phyloP scores from a whole-genome alignment of 2,113 vertebrate species.

The Sinocyclocheilus maitianheensis region DNA sequence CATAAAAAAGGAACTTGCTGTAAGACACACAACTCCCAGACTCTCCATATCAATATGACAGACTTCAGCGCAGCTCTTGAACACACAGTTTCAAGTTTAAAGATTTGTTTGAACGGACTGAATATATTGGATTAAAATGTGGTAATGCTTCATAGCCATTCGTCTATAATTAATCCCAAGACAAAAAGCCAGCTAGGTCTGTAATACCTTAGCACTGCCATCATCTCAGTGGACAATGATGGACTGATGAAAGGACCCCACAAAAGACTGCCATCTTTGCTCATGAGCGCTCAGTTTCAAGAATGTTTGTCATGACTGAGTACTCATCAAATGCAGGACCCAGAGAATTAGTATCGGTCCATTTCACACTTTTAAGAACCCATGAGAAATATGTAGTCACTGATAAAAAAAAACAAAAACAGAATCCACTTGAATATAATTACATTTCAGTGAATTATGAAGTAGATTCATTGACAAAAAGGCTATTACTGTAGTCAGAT shows the following conservation, averaged over 20 bases:
- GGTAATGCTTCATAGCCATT: not conserved
- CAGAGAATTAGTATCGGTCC: not conserved
- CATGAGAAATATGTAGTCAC: not conserved
- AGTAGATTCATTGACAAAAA: not conserved
- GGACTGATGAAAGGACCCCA: not conserved
- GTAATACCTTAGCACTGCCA: not conserved
- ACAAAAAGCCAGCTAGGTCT: not conserved
- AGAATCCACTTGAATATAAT: too few species aligned
- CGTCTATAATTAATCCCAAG: not conserved
- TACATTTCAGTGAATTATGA: not conserved
- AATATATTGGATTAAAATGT: not conserved
- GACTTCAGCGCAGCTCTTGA: not conserved
- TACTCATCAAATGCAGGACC: too few species aligned
- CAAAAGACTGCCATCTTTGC: not conserved
- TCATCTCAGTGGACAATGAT: not conserved
- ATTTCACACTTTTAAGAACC: not conserved
- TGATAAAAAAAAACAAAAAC: not conserved
- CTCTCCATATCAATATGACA: not conserved
- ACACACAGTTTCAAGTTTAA: slow-evolving; percentile 10
- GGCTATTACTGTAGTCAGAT: not conserved
- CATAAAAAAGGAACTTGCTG: not conserved
- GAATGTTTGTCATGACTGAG: not conserved
- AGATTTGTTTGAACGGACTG: not conserved
- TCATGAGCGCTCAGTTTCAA: not conserved
- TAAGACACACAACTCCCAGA: not conserved